phyloP scores from a whole-genome alignment of 1,140 invertebrate species.

The Proales similis region DNA sequence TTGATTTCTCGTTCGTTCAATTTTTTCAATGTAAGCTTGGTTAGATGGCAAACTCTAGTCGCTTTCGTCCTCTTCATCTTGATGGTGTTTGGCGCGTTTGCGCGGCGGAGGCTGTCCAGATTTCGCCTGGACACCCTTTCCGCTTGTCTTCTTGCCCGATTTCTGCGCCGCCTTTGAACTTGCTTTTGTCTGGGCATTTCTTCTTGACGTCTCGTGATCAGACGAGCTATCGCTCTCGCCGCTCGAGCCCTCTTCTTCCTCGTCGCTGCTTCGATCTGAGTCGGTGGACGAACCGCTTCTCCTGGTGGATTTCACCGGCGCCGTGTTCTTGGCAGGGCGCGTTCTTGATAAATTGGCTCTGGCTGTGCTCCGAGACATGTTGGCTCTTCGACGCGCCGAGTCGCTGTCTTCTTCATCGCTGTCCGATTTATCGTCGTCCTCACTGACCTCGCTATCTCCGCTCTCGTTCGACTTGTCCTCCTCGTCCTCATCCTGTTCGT shows the following conservation, averaged over 20 bases:
- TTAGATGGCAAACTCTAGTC: no score
- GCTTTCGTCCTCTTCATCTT: slow-evolving; percentile 27
- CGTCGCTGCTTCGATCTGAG: neutral
- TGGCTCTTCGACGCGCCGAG: no score
- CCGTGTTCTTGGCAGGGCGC: no score
- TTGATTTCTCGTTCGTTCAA: slow-evolving; percentile 1
- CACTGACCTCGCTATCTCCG: slow-evolving; percentile 1
- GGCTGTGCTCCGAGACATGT: no score
- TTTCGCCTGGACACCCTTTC: no score
- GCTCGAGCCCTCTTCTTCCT: slow-evolving; percentile 10
- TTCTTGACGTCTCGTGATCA: neutral
- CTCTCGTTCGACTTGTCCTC: neutral
- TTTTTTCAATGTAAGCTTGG: slow-evolving; percentile 3
- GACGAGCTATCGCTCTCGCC: slow-evolving; percentile 10
- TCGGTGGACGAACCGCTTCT: slow-evolving; percentile 15
- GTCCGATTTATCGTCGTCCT: slow-evolving; percentile 1
- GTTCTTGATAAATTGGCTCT: no score
- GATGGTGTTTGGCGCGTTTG: slow-evolving; percentile 23
- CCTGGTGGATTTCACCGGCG: no score
- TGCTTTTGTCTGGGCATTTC: slow-evolving; percentile 13
- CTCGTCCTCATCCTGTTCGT: slow-evolving; percentile 4
- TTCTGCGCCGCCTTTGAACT: slow-evolving; percentile 3
- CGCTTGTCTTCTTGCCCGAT: no score
- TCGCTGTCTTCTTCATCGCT: slow-evolving; percentile 16
- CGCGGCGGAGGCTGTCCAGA: slow-evolving; percentile 29